Base-by-base conservation (phyloP, 1,140 invertebrate species). In the Drosophila hydei region DNA sequence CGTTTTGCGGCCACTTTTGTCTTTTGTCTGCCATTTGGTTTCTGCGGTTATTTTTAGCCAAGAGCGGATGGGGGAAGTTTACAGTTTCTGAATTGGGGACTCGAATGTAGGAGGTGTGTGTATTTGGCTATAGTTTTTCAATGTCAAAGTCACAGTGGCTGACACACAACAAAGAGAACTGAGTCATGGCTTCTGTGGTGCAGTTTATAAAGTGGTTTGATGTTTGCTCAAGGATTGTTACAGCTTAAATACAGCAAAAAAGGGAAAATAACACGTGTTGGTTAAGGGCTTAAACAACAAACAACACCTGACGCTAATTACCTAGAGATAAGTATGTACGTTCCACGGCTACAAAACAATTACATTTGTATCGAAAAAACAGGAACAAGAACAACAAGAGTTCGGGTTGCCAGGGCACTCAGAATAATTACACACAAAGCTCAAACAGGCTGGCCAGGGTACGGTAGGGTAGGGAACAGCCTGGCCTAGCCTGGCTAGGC, bases 251-350 rank as follows among this genome's bases (percentile, higher is more conserved):
- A 25, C 48, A 25, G n/a, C 2, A 4, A 36, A 6, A 36, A 3
- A 36, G 9, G 11, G 43, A 3, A 19, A 18, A 36, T 12, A 23
- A 6, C 19, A 45, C 42, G 16, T 45, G 38, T 43, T 58, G 19
- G 54, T 18, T 18, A n/a, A 52, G 23, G 47, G 21, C 48, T 36
- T 52, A 16, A 27, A 16, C 6, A 42, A 42, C 21, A n/a, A 47
- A 54, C 38, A 78, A 64, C 78, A 81, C 78, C 78, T 83, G 79
- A 77, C 60, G 48, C 70, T 81, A 81, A 81, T 81, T 81, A 77
- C 55, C 60, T 3, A 38, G 21, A 58, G 18, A 45, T 33, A 71
- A 58, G 52, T 45, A 54, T 18, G 40, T 52, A 38, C 18, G 58
- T n/a, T n/a, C n/a, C n/a, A n/a, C 12, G 6, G 12, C 14, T 33